These are phyloP conservation scores for Odontophorus gujanensis DNA, from an alignment of 2,113 vertebrate species.

Conservation along the genomic window DNA sequence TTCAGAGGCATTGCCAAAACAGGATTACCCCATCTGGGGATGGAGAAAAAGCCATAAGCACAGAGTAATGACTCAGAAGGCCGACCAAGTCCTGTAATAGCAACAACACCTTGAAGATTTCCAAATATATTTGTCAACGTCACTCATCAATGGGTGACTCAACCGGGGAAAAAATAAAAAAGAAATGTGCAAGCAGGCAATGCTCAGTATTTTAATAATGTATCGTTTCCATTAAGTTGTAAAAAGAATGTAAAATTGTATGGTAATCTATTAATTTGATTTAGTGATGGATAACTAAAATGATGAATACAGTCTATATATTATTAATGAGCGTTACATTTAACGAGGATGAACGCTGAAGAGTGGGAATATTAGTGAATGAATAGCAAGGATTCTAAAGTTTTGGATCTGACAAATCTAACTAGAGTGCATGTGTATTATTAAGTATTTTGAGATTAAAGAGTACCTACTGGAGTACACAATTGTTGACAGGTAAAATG, in stretches of 20 bases:
- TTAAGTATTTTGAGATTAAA: background rate
- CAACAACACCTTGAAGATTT: background rate
- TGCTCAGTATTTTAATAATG: conserved; percentile 40
- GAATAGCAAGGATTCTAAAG: conserved; percentile 15
- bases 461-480: background rate
- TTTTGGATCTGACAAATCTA: background rate
- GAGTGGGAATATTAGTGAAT: conserved; percentile 1
- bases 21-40: background rate
- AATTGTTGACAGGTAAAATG: background rate
- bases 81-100: background rate
- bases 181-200: background rate
- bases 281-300: conserved; percentile 53
- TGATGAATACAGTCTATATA: conserved; percentile 56
- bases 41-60: background rate
- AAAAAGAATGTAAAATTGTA: conserved; percentile 64
- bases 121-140: background rate
- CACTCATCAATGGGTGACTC: background rate
- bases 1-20: background rate
- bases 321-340: conserved; percentile 64
- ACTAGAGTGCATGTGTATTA: background rate
- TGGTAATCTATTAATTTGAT: conserved; percentile 50
- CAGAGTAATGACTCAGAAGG: background rate
- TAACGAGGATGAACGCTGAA: background rate
- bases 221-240: conserved; percentile 50
- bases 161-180: background rate